Base-by-base conservation (phyloP, 2,113 vertebrate species). In the Nasalis larvatus region DNA sequence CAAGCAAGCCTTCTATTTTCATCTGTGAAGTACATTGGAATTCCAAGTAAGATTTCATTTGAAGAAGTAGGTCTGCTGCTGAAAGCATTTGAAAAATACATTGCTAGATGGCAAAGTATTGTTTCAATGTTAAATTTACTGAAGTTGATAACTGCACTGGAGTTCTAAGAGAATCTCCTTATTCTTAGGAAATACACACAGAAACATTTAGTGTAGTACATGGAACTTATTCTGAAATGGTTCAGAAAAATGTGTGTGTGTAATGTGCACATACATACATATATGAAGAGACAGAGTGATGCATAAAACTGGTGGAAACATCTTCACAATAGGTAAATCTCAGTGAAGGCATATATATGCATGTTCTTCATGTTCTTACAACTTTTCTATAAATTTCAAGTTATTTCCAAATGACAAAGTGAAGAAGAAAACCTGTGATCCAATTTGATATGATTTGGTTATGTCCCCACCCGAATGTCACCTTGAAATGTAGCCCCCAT, bases 241-340 rank as follows among this genome's bases (percentile, higher is more conserved):
- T 18, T 85, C 56, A 94, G 69, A 42, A 74, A 94, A n/a, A 42
- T 8, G 16, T 12, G 47, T 20, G 21, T 32, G 13, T 8, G 11
- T 0, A 3, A 7, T 10, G 2, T 58, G 1, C 42, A 8, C 4
- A 6, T n/a, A 10, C 11, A 10, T n/a, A 73, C 0, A 9, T 13
- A 13, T 21, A 23, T n/a, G 40, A 56, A 52, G 52, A 92, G 52
- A 83, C 17, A 63, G 30, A 49, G 8, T 14, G 45, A 35, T 40
- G 32, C 60, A 2, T 35, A 88, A n/a, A n/a, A 32, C 45, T n/a
- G 25, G 32, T 7, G 42, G 42, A 30, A 13, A 86, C 76, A 63
- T 18, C 6, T 17, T 84, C 58, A n/a, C 42, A 10, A 16, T 0
- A 69, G 47, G 42, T 9, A 68, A 54, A 42, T 63, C 56, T 68